Evolutionary conservation across 2,797 vertebrate genomes (phyloP).

Genomic region (Chiroxiphia lanceolata): DNA sequence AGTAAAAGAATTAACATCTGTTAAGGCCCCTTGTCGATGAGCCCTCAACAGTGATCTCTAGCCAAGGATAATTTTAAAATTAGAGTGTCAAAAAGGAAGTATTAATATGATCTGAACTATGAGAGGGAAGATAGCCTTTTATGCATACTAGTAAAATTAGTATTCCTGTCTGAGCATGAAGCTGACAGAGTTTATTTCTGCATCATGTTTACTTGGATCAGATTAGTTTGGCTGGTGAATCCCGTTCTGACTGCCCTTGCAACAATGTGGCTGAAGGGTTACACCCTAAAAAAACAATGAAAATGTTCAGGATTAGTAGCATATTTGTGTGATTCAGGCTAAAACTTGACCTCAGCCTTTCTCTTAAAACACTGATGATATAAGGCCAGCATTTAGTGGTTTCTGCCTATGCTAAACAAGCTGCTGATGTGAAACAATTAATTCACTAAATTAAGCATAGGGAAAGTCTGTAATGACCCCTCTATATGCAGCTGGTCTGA

Average conservation of each 20-base stretch:
- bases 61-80: background rate
- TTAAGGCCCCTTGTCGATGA: background rate
- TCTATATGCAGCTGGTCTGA: background rate
- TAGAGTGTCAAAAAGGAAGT: background rate
- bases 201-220: constrained; percentile 14
- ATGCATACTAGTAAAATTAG: background rate
- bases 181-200: background rate
- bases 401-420: background rate
- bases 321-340: background rate
- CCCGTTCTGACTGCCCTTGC: background rate
- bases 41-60: background rate
- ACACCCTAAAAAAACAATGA: constrained; percentile 6
- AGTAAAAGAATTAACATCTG: constrained; percentile 56
- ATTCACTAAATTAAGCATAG: background rate
- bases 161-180: background rate
- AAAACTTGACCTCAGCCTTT: background rate
- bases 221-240: background rate
- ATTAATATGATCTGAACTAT: background rate
- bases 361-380: background rate
- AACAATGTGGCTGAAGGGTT: background rate
- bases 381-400: background rate
- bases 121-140: background rate
- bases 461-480: background rate
- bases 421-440: background rate
- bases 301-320: background rate